Conservation (phyloP, 2,888 invertebrate genomes). For the Folsomia manolachei region DNA sequence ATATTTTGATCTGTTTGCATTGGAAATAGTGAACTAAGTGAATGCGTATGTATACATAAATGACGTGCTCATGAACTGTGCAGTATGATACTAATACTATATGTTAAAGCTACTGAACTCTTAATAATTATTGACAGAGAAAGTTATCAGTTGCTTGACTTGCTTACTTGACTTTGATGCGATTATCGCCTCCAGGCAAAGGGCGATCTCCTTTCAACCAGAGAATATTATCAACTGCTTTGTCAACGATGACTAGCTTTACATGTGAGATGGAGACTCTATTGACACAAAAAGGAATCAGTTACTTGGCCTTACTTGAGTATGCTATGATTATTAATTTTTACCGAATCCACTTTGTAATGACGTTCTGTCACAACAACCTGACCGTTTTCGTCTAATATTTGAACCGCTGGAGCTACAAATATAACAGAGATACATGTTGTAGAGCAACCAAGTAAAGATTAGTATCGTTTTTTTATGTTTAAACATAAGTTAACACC, state of each 20-base stretch:
- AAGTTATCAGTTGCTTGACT: not conserved
- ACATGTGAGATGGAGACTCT: constrained; percentile 50
- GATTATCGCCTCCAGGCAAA: constrained; percentile 47
- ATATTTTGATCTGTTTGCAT: not conserved
- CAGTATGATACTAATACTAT: too few relatives aligned
- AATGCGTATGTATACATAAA: too few relatives aligned
- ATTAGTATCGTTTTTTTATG: not conserved
- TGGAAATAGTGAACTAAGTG: not conserved
- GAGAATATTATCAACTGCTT: constrained; percentile 42
- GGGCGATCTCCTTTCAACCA: constrained; percentile 48
- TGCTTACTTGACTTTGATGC: constrained; percentile 51
- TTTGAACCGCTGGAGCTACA: constrained; percentile 61
- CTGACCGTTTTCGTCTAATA: constrained; percentile 63
- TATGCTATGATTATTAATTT: too few relatives aligned
- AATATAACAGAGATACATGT: constrained; percentile 2
- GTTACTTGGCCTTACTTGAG: not conserved
- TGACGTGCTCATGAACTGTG: too few relatives aligned
- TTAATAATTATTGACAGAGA: not conserved
- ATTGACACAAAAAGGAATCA: constrained; percentile 7
- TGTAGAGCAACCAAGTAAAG: not conserved
- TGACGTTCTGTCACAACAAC: constrained; percentile 61
- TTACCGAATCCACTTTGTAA: constrained; percentile 56
- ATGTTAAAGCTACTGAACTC: not conserved
- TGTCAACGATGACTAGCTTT: constrained; percentile 48
- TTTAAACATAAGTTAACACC: not conserved